phyloP scores from a whole-genome alignment of 2,888 invertebrate species.

The Tholera decimalis region DNA sequence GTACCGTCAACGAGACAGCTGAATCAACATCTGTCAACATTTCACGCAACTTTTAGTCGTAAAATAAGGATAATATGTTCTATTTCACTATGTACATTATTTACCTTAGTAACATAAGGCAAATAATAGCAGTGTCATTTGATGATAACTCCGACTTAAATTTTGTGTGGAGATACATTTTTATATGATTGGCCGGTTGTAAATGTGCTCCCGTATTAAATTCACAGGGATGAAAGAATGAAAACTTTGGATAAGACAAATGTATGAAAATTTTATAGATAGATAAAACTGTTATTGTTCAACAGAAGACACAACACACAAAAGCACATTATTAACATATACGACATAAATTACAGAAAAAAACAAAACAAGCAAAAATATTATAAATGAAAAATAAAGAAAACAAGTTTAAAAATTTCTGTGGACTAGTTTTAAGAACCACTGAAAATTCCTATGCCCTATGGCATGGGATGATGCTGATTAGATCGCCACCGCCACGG shows the following conservation, averaged over 20 bases:
- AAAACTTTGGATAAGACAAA: background rate
- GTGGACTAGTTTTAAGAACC: no score
- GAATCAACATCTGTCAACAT: conserved; percentile 37
- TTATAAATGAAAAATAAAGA: no score
- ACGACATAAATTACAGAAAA: no score
- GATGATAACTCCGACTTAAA: conserved; percentile 32
- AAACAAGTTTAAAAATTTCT: no score
- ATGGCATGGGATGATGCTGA: no score
- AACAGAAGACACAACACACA: no score
- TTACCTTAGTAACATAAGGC: background rate
- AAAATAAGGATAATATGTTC: accelerated
- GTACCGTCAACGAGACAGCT: conserved; percentile 40
- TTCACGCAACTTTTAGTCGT: conserved; percentile 25
- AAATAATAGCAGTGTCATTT: conserved; percentile 42
- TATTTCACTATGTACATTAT: conserved; percentile 1
- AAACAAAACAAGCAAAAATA: no score
- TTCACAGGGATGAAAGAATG: conserved; percentile 7
- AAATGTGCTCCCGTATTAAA: background rate
- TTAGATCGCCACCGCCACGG: no score
- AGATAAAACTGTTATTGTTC: no score
- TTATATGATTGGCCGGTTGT: conserved; percentile 12
- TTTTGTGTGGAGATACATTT: conserved; percentile 31
- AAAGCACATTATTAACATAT: no score
- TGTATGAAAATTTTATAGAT: no score
- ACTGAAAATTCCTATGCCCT: no score